A percentile compares a stretch with the other conserved stretches of the same genome.
Conservation (phyloP, 2,888 invertebrate genomes). For the Gari tellinella region DNA sequence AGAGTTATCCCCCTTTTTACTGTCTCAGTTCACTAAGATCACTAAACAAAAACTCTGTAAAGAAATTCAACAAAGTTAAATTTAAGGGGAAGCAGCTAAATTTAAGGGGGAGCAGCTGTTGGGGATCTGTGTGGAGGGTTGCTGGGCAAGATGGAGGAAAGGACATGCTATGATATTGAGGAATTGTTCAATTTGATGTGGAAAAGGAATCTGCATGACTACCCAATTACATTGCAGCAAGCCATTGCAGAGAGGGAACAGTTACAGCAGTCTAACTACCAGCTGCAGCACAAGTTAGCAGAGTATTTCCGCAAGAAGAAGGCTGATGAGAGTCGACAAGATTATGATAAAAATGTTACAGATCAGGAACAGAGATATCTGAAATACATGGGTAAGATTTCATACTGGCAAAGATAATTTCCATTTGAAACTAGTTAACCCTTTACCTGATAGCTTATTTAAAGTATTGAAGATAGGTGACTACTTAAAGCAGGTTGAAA, state of each 20-base stretch:
- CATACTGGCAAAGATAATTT: no score
- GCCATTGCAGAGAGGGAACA: slow-evolving; percentile 80
- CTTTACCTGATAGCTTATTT: no score
- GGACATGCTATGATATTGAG: slow-evolving; percentile 10
- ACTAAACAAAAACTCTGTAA: no score
- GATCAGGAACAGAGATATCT: slow-evolving; percentile 84
- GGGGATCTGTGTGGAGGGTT: no score
- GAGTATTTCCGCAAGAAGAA: slow-evolving; percentile 84
- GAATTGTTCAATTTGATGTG: slow-evolving; percentile 7
- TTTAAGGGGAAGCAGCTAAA: no score
- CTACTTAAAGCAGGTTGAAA: no score
- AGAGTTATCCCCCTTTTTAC: slow-evolving; percentile 30
- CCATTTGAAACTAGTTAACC: no score
- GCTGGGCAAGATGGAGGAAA: no score
- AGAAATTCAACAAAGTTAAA: no score
- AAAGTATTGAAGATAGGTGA: no score
- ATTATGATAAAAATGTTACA: slow-evolving; percentile 82
- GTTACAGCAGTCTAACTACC: slow-evolving; percentile 80
- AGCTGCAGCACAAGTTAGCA: slow-evolving; percentile 83
- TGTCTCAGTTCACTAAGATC: neutral
- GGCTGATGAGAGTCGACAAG: slow-evolving; percentile 80
- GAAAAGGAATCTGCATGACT: slow-evolving; percentile 3
- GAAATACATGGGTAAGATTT: slow-evolving; percentile 81
- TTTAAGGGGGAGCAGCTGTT: no score
- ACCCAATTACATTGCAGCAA: slow-evolving; percentile 48